phyloP scores from a whole-genome alignment of 2,113 vertebrate genomes.

The Todiramphus saurophagus region DNA sequence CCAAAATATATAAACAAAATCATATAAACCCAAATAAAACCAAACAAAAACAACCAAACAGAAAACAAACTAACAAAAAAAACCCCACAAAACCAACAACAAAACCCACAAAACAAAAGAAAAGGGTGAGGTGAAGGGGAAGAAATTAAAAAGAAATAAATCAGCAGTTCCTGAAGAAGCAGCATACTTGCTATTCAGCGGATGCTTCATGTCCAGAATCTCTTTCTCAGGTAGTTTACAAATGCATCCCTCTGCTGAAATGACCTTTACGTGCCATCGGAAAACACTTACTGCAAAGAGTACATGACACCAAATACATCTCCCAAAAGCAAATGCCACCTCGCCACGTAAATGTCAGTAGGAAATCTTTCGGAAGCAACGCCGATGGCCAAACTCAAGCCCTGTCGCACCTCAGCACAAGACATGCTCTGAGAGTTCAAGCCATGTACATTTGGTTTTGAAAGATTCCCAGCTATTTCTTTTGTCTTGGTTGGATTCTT shows the following conservation, averaged over 20 bases:
- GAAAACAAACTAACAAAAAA: too few relatives aligned
- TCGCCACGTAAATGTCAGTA: conserved; percentile 2
- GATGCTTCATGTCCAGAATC: not conserved
- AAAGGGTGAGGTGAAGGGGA: accelerated
- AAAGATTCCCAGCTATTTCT: not conserved
- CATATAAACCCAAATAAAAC: too few relatives aligned
- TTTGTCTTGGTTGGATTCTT: not conserved
- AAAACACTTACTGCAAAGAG: not conserved
- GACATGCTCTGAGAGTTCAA: not conserved
- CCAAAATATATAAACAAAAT: too few relatives aligned
- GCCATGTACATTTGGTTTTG: not conserved
- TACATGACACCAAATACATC: not conserved
- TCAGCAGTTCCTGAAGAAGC: not conserved
- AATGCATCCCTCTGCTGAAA: not conserved
- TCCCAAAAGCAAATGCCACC: conserved; percentile 28
- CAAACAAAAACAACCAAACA: too few relatives aligned
- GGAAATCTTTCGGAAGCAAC: not conserved
- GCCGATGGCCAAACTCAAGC: not conserved
- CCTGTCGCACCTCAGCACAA: not conserved
- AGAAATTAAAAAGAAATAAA: not conserved
- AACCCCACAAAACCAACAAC: not conserved
- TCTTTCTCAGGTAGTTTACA: not conserved
- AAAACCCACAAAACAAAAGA: too few relatives aligned
- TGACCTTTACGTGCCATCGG: not conserved
- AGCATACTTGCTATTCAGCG: not conserved